These are phyloP conservation scores for Pelodytes ibericus DNA, from an alignment of 2,797 vertebrate genomes.

Conservation along the genomic window DNA sequence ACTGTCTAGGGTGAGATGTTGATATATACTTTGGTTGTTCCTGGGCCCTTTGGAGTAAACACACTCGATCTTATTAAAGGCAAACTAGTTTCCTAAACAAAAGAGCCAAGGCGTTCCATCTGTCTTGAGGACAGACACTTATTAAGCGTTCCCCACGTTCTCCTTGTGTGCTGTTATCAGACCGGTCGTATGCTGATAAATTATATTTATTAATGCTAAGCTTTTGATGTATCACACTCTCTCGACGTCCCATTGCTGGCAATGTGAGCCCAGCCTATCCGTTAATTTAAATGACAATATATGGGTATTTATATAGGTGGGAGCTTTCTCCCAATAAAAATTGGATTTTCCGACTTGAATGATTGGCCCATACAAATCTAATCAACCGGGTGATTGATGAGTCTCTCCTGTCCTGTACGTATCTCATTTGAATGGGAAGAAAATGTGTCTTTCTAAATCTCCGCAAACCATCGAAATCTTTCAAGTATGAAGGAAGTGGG, in stretches of 20 bases:
- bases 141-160: not conserved
- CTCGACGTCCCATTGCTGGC: not conserved
- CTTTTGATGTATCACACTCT: constrained; percentile 26
- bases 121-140: constrained; percentile 28
- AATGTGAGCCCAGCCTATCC: constrained; percentile 23
- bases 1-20: no score
- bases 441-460: not conserved
- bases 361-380: constrained; percentile 37
- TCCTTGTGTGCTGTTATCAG: not conserved
- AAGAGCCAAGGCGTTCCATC: not conserved
- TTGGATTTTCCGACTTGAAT: constrained; percentile 48
- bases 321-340: constrained; percentile 43
- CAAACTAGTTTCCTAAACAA: constrained; percentile 20
- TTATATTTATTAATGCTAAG: constrained; percentile 46
- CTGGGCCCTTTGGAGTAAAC: not conserved
- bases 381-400: constrained; percentile 37
- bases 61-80: constrained; percentile 16
- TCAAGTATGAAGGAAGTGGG: constrained; percentile 22
- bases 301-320: constrained; percentile 32
- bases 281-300: constrained; percentile 27
- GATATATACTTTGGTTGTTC: not conserved
- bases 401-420: not conserved
- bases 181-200: constrained; percentile 44
- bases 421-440: constrained; percentile 23
- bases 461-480: not conserved